Conservation (phyloP, 2,113 vertebrate species). For the Podocnemis expansa region DNA sequence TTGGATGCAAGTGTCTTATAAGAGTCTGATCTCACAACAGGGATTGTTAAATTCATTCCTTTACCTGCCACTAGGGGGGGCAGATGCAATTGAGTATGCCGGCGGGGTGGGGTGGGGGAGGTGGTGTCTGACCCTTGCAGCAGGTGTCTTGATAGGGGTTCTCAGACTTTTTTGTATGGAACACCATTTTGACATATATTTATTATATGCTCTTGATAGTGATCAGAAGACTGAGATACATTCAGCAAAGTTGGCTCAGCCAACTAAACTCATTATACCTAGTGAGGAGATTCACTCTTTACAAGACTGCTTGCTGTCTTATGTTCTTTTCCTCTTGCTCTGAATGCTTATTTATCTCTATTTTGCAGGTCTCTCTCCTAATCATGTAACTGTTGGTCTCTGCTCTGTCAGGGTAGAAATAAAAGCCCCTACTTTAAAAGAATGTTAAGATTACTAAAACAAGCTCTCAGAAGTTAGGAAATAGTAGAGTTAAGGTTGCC, state of each 20-base stretch:
- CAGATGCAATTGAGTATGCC: background rate
- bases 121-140: background rate
- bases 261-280: background rate
- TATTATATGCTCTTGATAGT: background rate
- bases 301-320: background rate
- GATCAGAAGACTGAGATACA: background rate
- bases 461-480: conserved; percentile 4
- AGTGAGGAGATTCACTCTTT: background rate
- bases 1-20: background rate
- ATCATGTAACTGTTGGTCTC: background rate
- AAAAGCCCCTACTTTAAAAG: background rate
- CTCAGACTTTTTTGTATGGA: background rate
- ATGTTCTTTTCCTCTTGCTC: conserved; percentile 1
- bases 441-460: background rate
- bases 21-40: background rate
- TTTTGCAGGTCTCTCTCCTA: background rate
- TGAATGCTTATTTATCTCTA: background rate
- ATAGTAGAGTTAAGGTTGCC: background rate
- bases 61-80: background rate
- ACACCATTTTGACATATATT: background rate
- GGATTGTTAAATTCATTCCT: background rate
- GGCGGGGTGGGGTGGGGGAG: no score
- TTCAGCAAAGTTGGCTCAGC: background rate
- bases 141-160: background rate
- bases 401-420: background rate